Conservation (phyloP, 2,888 invertebrate species). For the Phasia obesa region DNA sequence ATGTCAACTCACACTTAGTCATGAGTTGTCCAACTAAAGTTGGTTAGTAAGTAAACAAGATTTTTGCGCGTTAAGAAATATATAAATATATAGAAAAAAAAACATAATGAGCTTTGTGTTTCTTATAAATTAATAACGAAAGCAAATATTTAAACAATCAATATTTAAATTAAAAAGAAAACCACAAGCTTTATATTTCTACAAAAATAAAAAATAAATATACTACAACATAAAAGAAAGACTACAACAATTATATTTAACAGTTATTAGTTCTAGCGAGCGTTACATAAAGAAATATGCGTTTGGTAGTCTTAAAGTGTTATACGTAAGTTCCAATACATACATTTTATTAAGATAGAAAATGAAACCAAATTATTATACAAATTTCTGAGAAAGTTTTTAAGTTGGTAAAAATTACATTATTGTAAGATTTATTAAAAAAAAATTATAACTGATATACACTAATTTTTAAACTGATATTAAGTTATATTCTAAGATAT, state of each 20-base stretch:
- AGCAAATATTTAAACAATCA: neutral
- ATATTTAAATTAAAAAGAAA: neutral
- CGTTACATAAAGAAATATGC: slow-evolving; percentile 75
- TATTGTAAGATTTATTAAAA: neutral
- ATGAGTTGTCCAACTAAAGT: slow-evolving; percentile 79
- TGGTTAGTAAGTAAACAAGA: slow-evolving; percentile 8
- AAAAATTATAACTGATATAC: neutral
- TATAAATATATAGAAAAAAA: slow-evolving; percentile 34
- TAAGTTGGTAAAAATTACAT: too few relatives aligned
- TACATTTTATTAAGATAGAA: neutral
- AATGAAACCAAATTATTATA: neutral
- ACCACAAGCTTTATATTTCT: neutral
- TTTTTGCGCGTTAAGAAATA: slow-evolving; percentile 9
- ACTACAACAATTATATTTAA: slow-evolving; percentile 77
- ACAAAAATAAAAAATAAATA: neutral
- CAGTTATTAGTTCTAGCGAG: slow-evolving; percentile 82
- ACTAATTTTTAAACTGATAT: too few relatives aligned
- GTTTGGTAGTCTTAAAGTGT: slow-evolving; percentile 41
- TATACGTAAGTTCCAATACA: too few relatives aligned
- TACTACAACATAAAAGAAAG: slow-evolving; percentile 31
- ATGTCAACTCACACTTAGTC: slow-evolving; percentile 78
- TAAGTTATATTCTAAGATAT: too few relatives aligned
- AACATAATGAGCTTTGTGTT: neutral
- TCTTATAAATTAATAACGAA: neutral
- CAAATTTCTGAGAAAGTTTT: too few relatives aligned